Conservation (phyloP, 1,140 invertebrate genomes). For the Teleogryllus occipitalis region DNA sequence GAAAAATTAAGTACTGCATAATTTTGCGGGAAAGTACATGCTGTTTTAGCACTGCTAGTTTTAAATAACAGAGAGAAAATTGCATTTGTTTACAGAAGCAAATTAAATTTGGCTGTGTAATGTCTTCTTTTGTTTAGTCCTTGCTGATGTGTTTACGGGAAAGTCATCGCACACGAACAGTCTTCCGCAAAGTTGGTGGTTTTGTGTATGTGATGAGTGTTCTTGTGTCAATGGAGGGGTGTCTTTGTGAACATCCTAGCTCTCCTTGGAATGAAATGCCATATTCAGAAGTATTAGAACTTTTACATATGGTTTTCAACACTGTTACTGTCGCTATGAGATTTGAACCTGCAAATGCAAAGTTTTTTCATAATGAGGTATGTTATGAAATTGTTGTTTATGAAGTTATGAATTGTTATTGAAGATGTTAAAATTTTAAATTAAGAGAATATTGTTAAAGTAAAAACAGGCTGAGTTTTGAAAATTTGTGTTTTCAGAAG, state of each 20-base stretch:
- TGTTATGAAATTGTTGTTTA: background rate
- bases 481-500: too few relatives aligned
- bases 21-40: too few relatives aligned
- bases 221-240: slow-evolving; percentile 84
- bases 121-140: slow-evolving; percentile 42
- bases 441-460: too few relatives aligned
- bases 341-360: slow-evolving; percentile 97
- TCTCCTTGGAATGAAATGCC: slow-evolving; percentile 37
- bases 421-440: background rate
- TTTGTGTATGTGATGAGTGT: slow-evolving; percentile 97
- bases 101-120: background rate
- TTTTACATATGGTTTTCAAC: slow-evolving; percentile 87
- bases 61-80: too few relatives aligned
- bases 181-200: slow-evolving; percentile 91
- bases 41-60: too few relatives aligned
- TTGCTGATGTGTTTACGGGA: slow-evolving; percentile 82
- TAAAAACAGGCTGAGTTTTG: too few relatives aligned
- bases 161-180: slow-evolving; percentile 89
- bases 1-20: too few relatives aligned
- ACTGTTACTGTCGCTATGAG: slow-evolving; percentile 95
- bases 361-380: slow-evolving; percentile 94
- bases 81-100: too few relatives aligned
- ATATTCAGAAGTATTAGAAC: slow-evolving; percentile 50
- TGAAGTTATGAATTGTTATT: background rate
- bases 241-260: slow-evolving; percentile 42